These are phyloP conservation scores for Bimastos eiseni DNA, from an alignment of 2,888 invertebrate species.

Conservation along the genomic window DNA sequence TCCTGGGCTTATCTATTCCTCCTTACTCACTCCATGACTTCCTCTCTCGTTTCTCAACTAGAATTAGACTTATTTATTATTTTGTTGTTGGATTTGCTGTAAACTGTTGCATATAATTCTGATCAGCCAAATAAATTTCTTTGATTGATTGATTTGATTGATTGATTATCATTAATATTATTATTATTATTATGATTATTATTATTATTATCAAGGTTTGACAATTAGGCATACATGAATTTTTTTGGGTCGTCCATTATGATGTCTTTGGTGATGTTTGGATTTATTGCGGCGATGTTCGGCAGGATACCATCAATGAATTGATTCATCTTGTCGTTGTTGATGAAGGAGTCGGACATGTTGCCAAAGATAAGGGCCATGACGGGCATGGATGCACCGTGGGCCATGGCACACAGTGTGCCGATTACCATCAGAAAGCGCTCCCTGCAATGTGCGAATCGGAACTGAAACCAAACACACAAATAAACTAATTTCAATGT, in stretches of 20 bases:
- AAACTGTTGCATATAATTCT: too few species aligned
- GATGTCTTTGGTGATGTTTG: not conserved
- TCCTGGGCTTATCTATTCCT: too few species aligned
- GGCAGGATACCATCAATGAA: not conserved
- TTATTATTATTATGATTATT: too few species aligned
- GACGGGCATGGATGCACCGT: constrained; percentile 55
- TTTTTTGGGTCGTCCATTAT: not conserved
- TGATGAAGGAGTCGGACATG: constrained; percentile 57
- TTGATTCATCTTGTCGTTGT: not conserved
- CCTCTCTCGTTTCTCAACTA: too few species aligned
- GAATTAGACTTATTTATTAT: too few species aligned
- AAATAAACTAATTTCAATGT: not conserved
- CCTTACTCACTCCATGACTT: too few species aligned
- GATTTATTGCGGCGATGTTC: not conserved
- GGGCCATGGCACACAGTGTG: constrained; percentile 47
- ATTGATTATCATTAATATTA: too few species aligned
- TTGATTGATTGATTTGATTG: too few species aligned
- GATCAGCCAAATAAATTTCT: too few species aligned
- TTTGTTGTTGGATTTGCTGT: too few species aligned
- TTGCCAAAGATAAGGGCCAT: constrained; percentile 60
- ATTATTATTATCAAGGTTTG: not conserved
- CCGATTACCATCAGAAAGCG: constrained; percentile 55
- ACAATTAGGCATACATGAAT: not conserved
- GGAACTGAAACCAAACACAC: constrained; percentile 54
- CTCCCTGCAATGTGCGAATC: constrained; percentile 53